These are phyloP conservation scores for Gallinago solitaria DNA, from an alignment of 2,797 vertebrate genomes.

Conservation along the genomic window DNA sequence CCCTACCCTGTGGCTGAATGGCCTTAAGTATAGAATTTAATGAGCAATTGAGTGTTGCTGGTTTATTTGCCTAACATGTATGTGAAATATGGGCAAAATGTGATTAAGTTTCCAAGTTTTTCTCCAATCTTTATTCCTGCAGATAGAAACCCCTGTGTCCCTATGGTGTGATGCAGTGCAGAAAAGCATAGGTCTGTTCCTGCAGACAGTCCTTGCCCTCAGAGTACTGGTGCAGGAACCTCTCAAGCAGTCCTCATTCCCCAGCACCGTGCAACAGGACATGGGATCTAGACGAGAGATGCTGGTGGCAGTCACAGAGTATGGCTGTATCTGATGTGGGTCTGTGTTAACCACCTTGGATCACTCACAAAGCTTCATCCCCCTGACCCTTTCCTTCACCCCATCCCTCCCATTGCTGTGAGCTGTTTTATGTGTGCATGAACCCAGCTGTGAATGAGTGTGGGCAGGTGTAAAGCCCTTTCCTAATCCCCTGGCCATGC, in stretches of 20 bases:
- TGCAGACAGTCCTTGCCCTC: background rate
- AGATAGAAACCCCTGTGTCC: background rate
- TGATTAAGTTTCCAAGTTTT: background rate
- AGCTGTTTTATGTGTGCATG: background rate
- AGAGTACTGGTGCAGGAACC: background rate
- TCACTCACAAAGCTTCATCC: background rate
- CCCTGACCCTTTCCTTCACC: background rate
- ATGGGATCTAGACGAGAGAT: background rate
- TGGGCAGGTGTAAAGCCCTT: constrained; percentile 17
- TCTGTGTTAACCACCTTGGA: background rate
- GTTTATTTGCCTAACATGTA: background rate
- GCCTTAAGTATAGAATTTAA: background rate
- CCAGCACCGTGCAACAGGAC: background rate
- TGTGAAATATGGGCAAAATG: background rate
- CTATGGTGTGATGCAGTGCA: background rate
- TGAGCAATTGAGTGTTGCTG: background rate
- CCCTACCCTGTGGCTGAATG: background rate
- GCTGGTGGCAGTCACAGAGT: background rate
- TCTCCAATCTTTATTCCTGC: background rate
- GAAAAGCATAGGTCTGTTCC: background rate
- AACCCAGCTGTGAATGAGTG: background rate
- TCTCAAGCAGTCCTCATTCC: background rate
- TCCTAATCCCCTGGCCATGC: constrained; percentile 6
- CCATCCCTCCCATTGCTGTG: background rate
- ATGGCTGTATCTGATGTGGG: background rate